A percentile compares a stretch with the other conserved stretches of the same genome.
phyloP scores from a whole-genome alignment of 2,797 vertebrate genomes.

The Micropoecilia bifurca region DNA sequence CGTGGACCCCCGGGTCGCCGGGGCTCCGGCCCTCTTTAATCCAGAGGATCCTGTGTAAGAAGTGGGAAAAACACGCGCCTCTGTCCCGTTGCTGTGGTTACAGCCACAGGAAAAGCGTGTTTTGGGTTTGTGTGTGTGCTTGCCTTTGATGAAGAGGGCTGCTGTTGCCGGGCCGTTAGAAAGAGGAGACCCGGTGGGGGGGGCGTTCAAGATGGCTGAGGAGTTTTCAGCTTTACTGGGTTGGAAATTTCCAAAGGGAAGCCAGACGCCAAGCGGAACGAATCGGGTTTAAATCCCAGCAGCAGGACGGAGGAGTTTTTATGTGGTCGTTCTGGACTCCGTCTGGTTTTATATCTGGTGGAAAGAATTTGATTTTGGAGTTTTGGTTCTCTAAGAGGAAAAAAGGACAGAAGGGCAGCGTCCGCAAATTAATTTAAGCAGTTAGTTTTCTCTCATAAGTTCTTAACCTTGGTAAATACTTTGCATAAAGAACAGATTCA shows the following conservation, averaged over 20 bases:
- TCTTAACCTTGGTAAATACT: background rate
- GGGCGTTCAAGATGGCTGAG: conserved; percentile 46
- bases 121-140: conserved; percentile 5
- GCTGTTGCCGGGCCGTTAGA: conserved; percentile 44
- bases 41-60: conserved; percentile 20
- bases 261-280: conserved; percentile 12
- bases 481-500: background rate
- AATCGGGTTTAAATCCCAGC: conserved; percentile 30
- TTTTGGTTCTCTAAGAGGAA: background rate
- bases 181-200: conserved; percentile 26
- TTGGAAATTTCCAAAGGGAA: conserved; percentile 34
- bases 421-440: background rate
- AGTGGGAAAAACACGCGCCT: conserved; percentile 28
- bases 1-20: background rate
- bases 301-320: background rate
- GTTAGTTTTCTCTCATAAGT: background rate
- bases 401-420: background rate
- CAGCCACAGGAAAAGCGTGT: conserved; percentile 34
- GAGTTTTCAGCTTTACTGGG: conserved; percentile 33
- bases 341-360: background rate
- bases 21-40: conserved; percentile 2
- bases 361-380: background rate
- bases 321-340: background rate
- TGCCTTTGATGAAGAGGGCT: conserved; percentile 51
- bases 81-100: conserved; percentile 44